phyloP scores from a whole-genome alignment of 2,797 vertebrate species.

The Huso huso region DNA sequence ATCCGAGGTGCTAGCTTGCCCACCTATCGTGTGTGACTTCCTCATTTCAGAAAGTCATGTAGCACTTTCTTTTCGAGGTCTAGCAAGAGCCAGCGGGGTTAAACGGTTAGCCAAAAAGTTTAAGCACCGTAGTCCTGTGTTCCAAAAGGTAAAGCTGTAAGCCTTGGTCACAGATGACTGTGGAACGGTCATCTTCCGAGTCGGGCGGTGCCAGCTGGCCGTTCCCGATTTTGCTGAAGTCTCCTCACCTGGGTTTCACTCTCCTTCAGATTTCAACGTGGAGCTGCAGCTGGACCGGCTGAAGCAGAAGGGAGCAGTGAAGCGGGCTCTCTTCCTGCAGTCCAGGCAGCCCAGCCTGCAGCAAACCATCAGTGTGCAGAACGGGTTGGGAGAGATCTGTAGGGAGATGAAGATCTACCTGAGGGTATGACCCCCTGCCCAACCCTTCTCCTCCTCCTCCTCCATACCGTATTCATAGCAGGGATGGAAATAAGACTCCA shows the following conservation, averaged over 20 bases:
- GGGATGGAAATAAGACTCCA: too few species aligned
- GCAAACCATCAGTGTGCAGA: conserved; percentile 53
- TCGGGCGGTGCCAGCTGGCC: neutral
- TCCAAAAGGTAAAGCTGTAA: too few species aligned
- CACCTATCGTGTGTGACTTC: too few species aligned
- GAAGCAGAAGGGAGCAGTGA: conserved; percentile 73
- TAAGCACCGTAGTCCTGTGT: too few species aligned
- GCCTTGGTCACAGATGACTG: too few species aligned
- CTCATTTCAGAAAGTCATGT: too few species aligned
- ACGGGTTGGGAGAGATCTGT: conserved; percentile 56
- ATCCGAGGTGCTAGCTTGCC: too few species aligned
- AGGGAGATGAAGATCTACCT: conserved; percentile 75
- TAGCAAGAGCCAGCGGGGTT: too few species aligned
- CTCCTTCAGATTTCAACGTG: conserved; percentile 67
- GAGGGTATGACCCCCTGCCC: conserved; percentile 46
- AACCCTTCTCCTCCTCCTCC: neutral
- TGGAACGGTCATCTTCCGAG: too few species aligned
- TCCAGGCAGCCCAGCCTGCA: conserved; percentile 60
- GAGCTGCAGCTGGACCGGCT: conserved; percentile 77
- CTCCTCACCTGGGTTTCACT: neutral
- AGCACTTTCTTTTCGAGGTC: too few species aligned
- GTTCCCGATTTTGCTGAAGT: neutral
- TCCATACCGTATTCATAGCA: too few species aligned
- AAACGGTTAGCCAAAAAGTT: too few species aligned
- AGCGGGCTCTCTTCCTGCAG: conserved; percentile 72